Percentiles rank a stretch among this genome's conserved stretches.
phyloP scores from a whole-genome alignment of 2,113 vertebrate species.

The Oriolus oriolus region DNA sequence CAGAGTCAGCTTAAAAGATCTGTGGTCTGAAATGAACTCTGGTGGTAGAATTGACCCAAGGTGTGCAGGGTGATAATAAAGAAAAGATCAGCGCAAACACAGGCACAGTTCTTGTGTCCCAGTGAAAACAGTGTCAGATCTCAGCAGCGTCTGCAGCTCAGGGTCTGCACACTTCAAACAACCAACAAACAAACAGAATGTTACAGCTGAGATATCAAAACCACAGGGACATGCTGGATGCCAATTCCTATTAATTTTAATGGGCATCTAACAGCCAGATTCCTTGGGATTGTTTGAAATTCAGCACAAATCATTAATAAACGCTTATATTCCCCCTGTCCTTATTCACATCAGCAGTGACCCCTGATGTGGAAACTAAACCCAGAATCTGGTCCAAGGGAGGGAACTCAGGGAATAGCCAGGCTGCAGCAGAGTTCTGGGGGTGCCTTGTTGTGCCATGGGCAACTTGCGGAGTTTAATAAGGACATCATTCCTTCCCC shows the following conservation, averaged over 20 bases:
- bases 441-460: not conserved
- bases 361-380: not conserved
- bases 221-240: not conserved
- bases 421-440: not conserved
- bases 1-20: not conserved
- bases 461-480: not conserved
- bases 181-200: not conserved
- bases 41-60: not conserved
- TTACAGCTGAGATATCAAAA: slow-evolving; percentile 8
- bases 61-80: not conserved
- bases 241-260: slow-evolving; percentile 39
- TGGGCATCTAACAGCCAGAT: not conserved
- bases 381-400: not conserved
- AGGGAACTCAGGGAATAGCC: not conserved
- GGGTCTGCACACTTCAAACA: not conserved
- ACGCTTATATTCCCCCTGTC: not conserved
- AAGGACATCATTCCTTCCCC: not conserved
- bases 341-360: not conserved
- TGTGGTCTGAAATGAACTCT: not conserved
- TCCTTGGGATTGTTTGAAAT: not conserved
- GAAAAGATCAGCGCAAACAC: not conserved
- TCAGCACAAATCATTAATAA: slow-evolving; percentile 8
- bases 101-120: not conserved
- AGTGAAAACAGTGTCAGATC: not conserved
- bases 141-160: not conserved